Evolutionary conservation across 2,888 invertebrate genomes (phyloP), one percentile per base, ranked within the genome.

Genomic region (Torymus texanus): DNA sequence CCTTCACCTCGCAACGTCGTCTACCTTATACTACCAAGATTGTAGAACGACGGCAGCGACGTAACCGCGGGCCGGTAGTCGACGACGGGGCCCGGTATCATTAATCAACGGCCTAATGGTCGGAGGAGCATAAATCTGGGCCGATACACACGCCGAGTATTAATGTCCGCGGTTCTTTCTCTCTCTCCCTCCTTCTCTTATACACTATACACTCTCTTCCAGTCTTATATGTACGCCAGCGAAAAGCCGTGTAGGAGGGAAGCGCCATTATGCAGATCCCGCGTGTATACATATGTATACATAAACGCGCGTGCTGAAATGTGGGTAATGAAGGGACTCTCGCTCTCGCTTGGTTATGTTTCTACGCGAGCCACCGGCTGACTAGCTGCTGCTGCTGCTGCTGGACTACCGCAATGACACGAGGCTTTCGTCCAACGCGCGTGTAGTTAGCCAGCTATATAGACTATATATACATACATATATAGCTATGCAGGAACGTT

Each of bases 41-140:
- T 16, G 58, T n/a, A 58, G 2, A 16, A 16, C 16, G 58, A 58
- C 2, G 58, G 18, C 2, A 18, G 18, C n/a, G 58, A 58, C 58
- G 16, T 10, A 16, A 58, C 10, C 58, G n/a, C 58, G 58, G 4
- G 58, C 58, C 10, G 58, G 58, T 16, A 16, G 29, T 29, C 29
- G 29, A 3, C 29, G 29, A 29, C 29, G n/a, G 16, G 58, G 10
- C 58, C 58, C n/a, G 58, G n/a, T 2, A 10, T 16, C 58, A 58
- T 58, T 58, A 58, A 58, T 58, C 58, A 58, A 58, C 58, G 5
- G 16, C 2, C 58, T 58, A 58, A 58, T 58, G 58, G 58, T 58
- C 18, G 58, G 58, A 58, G 58, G 58, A 58, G 58, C 58, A 58
- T 58, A 58, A 58, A 58, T 58, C 58, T 58, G 58, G 58, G 16